These are phyloP conservation scores for Chlorodrepanis virens DNA, from an alignment of 2,113 vertebrate species.

Conservation along the genomic window DNA sequence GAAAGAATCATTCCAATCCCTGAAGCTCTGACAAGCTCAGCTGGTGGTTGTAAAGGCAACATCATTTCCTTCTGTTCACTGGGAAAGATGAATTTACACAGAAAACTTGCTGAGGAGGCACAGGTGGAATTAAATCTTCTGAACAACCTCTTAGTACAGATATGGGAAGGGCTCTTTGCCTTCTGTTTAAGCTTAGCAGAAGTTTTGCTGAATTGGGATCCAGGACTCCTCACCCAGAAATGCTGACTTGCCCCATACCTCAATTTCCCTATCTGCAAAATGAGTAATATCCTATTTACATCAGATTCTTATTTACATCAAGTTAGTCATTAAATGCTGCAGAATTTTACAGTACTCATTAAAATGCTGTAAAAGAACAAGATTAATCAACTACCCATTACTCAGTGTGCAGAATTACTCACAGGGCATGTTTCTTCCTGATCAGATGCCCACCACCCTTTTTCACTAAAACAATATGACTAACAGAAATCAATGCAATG, in stretches of 20 bases:
- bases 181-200: not conserved
- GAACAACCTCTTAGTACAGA: not conserved
- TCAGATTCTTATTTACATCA: not conserved
- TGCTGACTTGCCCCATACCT: accelerated
- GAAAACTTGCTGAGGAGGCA: not conserved
- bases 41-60: not conserved
- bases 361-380: not conserved
- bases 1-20: not conserved
- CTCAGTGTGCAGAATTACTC: not conserved
- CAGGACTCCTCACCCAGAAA: not conserved
- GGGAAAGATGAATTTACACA: not conserved
- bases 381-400: not conserved
- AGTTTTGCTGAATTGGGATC: not conserved
- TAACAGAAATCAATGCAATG: not conserved
- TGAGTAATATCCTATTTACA: not conserved
- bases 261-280: not conserved
- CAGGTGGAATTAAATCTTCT: not conserved
- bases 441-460: not conserved
- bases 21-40: not conserved
- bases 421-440: not conserved
- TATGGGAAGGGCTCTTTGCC: not conserved
- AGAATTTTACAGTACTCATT: not conserved
- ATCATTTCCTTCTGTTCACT: accelerated
- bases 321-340: not conserved
- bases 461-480: not conserved